Evolutionary conservation across 2,888 invertebrate species (phyloP).

Genomic region (Onthophagus sagittarius): DNA sequence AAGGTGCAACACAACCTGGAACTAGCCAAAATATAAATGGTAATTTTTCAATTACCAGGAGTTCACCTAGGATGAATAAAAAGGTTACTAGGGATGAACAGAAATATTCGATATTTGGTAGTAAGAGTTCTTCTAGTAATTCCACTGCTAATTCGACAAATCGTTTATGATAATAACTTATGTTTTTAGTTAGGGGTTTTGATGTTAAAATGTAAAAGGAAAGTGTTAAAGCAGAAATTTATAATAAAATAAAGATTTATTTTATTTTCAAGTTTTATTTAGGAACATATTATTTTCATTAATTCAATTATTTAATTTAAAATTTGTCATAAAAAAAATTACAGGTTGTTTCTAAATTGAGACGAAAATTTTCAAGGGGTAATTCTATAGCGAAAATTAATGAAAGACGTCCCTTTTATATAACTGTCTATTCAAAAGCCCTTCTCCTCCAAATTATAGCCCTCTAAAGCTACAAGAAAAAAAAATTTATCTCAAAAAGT

Average conservation of each 20-base stretch:
- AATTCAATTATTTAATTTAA: too few species aligned
- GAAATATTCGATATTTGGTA: conserved; percentile 20
- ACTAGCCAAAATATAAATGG: not conserved
- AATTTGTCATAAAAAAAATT: too few species aligned
- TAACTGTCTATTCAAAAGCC: too few species aligned
- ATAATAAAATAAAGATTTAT: not conserved
- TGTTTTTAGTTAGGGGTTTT: not conserved
- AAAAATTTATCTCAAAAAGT: too few species aligned
- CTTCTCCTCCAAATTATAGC: too few species aligned
- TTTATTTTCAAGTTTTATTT: not conserved
- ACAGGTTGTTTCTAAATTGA: too few species aligned
- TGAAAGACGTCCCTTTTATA: too few species aligned
- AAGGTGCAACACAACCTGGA: not conserved
- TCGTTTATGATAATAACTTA: not conserved
- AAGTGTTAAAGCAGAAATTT: not conserved
- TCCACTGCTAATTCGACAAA: conserved; percentile 27
- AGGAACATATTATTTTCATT: too few species aligned
- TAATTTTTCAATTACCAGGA: not conserved
- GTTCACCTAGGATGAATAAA: conserved; percentile 13
- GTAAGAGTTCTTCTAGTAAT: conserved; percentile 34
- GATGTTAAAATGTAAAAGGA: not conserved
- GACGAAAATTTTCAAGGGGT: too few species aligned
- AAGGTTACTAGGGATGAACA: conserved; percentile 14
- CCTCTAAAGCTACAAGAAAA: too few species aligned
- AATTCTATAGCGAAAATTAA: too few species aligned